phyloP scores from a whole-genome alignment of 1,140 invertebrate species.

The Gonioctena quinquepunctata region DNA sequence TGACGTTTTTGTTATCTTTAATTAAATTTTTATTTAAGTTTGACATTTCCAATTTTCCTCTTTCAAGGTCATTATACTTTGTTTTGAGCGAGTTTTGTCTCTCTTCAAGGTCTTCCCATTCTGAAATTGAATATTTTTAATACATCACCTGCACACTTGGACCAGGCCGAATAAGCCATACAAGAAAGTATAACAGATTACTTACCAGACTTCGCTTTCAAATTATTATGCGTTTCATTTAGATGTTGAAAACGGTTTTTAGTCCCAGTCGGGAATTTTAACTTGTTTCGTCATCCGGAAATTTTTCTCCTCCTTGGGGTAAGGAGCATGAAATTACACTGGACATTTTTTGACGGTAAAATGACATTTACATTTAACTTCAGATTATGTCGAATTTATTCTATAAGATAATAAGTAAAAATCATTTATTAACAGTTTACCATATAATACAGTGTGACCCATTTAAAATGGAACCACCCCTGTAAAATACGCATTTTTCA shows the following conservation, averaged over 20 bases:
- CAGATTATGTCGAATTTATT: too few species aligned
- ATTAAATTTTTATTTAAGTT: not conserved
- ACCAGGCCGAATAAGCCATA: too few species aligned
- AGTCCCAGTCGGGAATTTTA: constrained; percentile 35
- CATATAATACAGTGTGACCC: too few species aligned
- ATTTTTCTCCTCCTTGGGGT: too few species aligned
- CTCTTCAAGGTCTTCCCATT: constrained; percentile 13
- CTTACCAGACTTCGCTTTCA: constrained; percentile 24
- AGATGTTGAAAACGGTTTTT: constrained; percentile 29
- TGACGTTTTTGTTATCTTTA: constrained; percentile 3
- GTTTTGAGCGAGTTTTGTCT: constrained; percentile 2
- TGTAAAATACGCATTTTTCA: too few species aligned
- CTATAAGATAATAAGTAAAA: too few species aligned
- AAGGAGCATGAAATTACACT: too few species aligned
- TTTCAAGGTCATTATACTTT: constrained; percentile 11
- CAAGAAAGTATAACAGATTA: not conserved
- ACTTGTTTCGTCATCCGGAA: constrained; percentile 11
- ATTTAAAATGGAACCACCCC: too few species aligned
- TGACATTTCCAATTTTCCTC: not conserved
- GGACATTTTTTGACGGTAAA: too few species aligned
- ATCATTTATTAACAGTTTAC: too few species aligned
- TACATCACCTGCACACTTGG: not conserved
- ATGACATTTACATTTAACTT: too few species aligned
- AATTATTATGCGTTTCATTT: constrained; percentile 11
- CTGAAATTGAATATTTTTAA: not conserved